A percentile compares a stretch with the other conserved stretches of the same genome.
phyloP scores from a whole-genome alignment of 2,113 vertebrate genomes.

The Prionailurus viverrinus region DNA sequence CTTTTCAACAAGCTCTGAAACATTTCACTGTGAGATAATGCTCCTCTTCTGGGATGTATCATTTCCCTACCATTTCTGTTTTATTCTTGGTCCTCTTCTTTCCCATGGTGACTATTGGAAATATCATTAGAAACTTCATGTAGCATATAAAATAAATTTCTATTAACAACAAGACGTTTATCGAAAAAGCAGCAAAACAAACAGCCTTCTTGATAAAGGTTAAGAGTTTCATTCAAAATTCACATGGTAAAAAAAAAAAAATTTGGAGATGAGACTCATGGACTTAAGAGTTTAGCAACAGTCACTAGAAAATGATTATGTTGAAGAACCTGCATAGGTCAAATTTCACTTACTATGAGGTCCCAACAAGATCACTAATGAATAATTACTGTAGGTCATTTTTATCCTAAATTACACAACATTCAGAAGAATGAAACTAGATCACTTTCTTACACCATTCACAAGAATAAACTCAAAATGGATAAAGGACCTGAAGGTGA shows the following conservation, averaged over 20 bases:
- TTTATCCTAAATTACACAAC: background rate
- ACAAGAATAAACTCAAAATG: too few relatives aligned
- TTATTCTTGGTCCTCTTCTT: background rate
- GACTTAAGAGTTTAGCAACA: too few relatives aligned
- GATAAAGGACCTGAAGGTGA: too few relatives aligned
- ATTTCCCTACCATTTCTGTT: background rate
- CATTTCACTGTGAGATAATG: background rate
- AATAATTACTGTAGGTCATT: too few relatives aligned
- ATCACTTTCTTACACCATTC: too few relatives aligned
- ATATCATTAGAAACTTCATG: background rate
- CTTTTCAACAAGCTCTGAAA: background rate
- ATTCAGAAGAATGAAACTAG: too few relatives aligned
- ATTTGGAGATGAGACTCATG: too few relatives aligned
- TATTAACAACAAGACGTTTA: background rate
- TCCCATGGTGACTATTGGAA: background rate
- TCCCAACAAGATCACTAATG: too few relatives aligned
- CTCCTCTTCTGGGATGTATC: background rate
- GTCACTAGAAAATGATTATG: too few relatives aligned
- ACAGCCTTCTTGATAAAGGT: background rate
- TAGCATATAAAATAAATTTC: background rate
- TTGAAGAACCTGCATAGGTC: too few relatives aligned
- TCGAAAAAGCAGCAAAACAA: background rate
- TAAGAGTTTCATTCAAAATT: constrained; percentile 1
- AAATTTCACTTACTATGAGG: too few relatives aligned
- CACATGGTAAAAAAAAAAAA: too few relatives aligned